Conservation (phyloP, 2,797 vertebrate species). For the Spea hammondii region DNA sequence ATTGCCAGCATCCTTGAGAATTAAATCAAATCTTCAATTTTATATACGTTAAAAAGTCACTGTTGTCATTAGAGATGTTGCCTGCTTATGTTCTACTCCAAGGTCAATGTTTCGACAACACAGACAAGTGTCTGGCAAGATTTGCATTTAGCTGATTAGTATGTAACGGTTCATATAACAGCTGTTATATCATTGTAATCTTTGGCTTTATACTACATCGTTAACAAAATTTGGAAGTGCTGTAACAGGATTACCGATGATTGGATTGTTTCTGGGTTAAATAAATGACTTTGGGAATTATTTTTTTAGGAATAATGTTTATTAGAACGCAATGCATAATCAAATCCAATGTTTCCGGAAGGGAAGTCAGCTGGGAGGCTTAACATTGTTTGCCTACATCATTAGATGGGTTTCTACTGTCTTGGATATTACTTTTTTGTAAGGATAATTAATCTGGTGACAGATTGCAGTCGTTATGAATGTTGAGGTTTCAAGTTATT, state of each 20-base stretch:
- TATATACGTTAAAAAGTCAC: constrained; percentile 7
- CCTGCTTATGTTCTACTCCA: neutral
- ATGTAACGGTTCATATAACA: neutral
- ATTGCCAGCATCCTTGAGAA: neutral
- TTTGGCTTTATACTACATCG: neutral
- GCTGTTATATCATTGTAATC: no score
- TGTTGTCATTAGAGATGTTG: neutral
- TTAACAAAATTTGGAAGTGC: constrained; percentile 3
- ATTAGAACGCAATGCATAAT: constrained; percentile 34
- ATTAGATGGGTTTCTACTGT: constrained; percentile 43
- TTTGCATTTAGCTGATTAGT: constrained; percentile 1
- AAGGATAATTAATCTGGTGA: constrained; percentile 38
- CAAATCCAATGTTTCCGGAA: constrained; percentile 47
- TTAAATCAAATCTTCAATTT: constrained; percentile 23
- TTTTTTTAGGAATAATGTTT: constrained; percentile 35
- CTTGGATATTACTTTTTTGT: constrained; percentile 41
- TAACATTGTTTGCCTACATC: constrained; percentile 42
- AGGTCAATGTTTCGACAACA: neutral
- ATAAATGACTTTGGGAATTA: constrained; percentile 19
- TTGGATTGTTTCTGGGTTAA: constrained; percentile 20
- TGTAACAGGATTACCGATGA: constrained; percentile 28
- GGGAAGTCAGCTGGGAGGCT: constrained; percentile 43
- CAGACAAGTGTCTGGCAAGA: constrained; percentile 9
- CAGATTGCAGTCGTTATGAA: constrained; percentile 1
- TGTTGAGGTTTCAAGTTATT: constrained; percentile 10